Conservation (phyloP, 2,113 vertebrate genomes). For the Phrynosoma platyrhinos region DNA sequence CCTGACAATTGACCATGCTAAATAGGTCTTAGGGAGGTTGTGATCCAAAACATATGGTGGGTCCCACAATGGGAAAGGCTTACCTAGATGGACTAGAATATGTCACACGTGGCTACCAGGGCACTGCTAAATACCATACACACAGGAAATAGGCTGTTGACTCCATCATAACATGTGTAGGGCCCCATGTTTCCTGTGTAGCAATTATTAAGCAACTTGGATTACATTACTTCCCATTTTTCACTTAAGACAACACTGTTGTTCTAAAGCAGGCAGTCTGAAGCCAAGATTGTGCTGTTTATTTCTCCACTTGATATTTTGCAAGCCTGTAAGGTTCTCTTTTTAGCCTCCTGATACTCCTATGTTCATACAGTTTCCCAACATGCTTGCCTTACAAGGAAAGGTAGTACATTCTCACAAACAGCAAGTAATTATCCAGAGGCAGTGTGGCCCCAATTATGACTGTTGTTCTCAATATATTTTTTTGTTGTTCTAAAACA, state of each 20-base stretch:
- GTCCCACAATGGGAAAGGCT: neutral
- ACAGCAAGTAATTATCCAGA: neutral
- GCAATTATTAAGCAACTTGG: conserved; percentile 16
- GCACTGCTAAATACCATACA: neutral
- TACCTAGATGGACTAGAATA: neutral
- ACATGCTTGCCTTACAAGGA: neutral
- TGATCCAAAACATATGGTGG: neutral
- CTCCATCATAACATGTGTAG: neutral
- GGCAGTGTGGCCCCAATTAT: neutral
- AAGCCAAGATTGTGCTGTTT: neutral
- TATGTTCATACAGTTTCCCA: neutral
- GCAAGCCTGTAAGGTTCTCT: neutral
- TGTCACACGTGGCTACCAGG: neutral
- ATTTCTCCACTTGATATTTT: neutral
- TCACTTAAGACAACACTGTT: neutral
- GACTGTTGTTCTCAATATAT: neutral
- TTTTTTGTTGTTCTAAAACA: neutral
- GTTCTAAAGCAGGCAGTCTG: neutral
- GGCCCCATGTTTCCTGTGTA: conserved; percentile 3
- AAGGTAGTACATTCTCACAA: neutral
- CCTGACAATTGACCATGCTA: neutral
- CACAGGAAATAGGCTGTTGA: neutral
- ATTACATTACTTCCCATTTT: conserved; percentile 13
- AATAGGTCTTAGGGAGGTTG: neutral
- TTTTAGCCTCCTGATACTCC: neutral